Conservation (phyloP, 2,113 vertebrate genomes). For the Vireo altiloquus region DNA sequence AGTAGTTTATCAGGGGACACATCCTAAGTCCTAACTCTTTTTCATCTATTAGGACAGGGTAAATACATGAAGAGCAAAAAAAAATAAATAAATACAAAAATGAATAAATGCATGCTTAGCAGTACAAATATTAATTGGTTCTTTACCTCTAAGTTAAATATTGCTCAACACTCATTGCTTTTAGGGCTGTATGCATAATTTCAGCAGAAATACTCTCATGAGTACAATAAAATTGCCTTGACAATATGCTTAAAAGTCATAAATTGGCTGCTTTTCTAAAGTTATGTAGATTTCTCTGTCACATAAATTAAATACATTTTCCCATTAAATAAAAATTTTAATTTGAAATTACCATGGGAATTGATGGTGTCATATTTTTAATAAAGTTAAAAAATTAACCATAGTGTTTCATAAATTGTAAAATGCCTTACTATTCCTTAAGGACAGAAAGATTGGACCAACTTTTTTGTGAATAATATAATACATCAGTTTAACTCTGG, state of each 20-base stretch:
- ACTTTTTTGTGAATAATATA: background rate
- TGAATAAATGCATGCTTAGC: background rate
- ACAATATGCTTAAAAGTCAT: background rate
- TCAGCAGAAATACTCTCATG: background rate
- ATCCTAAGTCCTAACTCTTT: background rate
- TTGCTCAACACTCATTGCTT: background rate
- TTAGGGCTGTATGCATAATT: background rate
- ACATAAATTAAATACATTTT: slow-evolving; percentile 27
- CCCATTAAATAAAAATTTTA: background rate
- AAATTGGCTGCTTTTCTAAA: slow-evolving; percentile 26
- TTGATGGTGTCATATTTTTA: background rate
- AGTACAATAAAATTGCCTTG: background rate
- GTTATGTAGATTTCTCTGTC: background rate
- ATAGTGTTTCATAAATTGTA: background rate
- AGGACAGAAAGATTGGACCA: background rate
- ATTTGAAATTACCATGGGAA: slow-evolving; percentile 1
- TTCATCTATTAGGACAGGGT: background rate
- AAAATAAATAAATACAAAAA: background rate
- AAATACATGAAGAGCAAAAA: background rate
- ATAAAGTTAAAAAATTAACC: background rate
- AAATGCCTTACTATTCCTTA: background rate
- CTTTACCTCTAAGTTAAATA: slow-evolving; percentile 24
- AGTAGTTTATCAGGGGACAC: background rate
- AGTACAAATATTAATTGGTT: slow-evolving; percentile 6
- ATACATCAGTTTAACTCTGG: background rate